A percentile compares a stretch with the other conserved stretches of the same genome.
Evolutionary conservation across 1,140 invertebrate genomes (phyloP).

Genomic region (Eumaeus atala): DNA sequence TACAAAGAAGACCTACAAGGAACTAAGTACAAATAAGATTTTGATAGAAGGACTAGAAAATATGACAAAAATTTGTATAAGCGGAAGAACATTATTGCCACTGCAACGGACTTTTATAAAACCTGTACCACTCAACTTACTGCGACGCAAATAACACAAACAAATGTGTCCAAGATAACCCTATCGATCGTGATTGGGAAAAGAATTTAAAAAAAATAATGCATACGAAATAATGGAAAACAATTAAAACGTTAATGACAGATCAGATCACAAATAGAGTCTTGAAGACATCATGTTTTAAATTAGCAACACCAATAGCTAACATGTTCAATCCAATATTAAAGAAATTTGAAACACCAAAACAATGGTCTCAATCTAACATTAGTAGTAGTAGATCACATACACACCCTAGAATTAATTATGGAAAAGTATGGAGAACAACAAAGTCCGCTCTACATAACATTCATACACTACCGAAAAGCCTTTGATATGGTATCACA

Average conservation of each 20-base stretch:
- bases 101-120: not conserved
- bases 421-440: conserved; percentile 17
- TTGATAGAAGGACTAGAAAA: not conserved
- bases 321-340: too few relatives aligned
- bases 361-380: too few relatives aligned
- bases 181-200: too few relatives aligned
- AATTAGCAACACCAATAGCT: too few relatives aligned
- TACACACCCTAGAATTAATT: conserved; percentile 13
- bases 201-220: too few relatives aligned
- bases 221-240: too few relatives aligned
- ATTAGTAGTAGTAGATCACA: conserved; percentile 21
- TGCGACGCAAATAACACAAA: too few relatives aligned
- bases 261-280: too few relatives aligned
- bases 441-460: not conserved
- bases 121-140: not conserved
- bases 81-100: not conserved
- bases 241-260: too few relatives aligned
- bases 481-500: conserved; percentile 10
- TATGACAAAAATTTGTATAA: not conserved
- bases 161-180: too few relatives aligned
- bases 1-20: not conserved
- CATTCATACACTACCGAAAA: conserved; percentile 9
- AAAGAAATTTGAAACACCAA: too few relatives aligned
- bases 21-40: not conserved
- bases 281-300: too few relatives aligned